These are phyloP conservation scores for Nothoprocta pentlandii DNA, from an alignment of 2,113 vertebrate genomes.

Conservation along the genomic window DNA sequence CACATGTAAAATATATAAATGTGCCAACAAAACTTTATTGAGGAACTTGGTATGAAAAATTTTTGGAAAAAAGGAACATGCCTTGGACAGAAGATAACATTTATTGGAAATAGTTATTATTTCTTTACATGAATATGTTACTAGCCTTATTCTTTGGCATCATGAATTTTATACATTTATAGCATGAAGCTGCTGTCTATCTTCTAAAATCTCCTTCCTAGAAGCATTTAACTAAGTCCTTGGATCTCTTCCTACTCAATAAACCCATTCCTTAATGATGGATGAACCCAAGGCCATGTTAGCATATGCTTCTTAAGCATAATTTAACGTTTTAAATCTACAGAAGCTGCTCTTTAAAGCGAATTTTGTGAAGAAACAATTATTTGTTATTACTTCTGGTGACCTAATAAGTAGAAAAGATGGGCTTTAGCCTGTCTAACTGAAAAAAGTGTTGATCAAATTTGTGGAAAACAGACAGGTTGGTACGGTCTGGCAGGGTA, in stretches of 20 bases:
- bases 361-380: background rate
- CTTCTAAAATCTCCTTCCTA: background rate
- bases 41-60: background rate
- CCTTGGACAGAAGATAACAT: background rate
- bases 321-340: conserved; percentile 12
- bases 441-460: background rate
- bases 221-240: background rate
- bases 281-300: background rate
- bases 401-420: background rate
- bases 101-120: background rate
- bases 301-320: background rate
- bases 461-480: background rate
- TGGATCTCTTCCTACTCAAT: background rate
- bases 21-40: background rate
- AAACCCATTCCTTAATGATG: background rate
- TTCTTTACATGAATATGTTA: background rate
- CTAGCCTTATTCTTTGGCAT: background rate
- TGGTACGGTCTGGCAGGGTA: background rate
- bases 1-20: background rate
- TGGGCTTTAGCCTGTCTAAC: conserved; percentile 21
- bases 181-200: background rate
- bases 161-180: background rate
- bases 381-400: background rate
- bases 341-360: conserved; percentile 13
- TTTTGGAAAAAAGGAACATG: background rate